Evolutionary conservation across 2,113 vertebrate genomes (phyloP).

Genomic region (Psilopsiagon aymara): DNA sequence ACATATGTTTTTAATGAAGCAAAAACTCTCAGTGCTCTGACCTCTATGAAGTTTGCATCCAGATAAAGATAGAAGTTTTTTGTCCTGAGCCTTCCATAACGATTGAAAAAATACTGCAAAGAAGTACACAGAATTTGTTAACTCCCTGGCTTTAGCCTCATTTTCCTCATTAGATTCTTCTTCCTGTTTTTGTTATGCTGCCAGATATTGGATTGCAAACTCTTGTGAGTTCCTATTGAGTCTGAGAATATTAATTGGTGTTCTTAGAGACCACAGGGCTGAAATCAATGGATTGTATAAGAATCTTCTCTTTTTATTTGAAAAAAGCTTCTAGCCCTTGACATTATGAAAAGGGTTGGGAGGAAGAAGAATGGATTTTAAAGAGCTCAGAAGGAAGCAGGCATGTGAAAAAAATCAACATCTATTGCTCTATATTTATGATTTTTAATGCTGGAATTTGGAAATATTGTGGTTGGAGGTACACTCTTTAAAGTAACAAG

Average conservation of each 20-base stretch:
- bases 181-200: not conserved
- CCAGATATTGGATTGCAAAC: not conserved
- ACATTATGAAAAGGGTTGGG: not conserved
- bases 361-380: not conserved
- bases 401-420: not conserved
- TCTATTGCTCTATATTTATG: not conserved
- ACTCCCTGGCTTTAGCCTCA: not conserved
- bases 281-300: not conserved
- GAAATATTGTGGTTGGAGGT: not conserved
- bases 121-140: not conserved
- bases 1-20: not conserved
- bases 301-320: not conserved
- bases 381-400: not conserved
- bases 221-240: not conserved
- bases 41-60: not conserved
- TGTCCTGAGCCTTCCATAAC: not conserved
- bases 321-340: not conserved
- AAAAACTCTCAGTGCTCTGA: not conserved
- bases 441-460: not conserved
- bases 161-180: constrained; percentile 22
- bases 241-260: not conserved
- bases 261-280: not conserved
- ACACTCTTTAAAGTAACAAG: not conserved
- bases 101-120: not conserved
- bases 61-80: not conserved